Conservation (phyloP, 2,888 invertebrate genomes). For the Hydroisotoma schaefferi region DNA sequence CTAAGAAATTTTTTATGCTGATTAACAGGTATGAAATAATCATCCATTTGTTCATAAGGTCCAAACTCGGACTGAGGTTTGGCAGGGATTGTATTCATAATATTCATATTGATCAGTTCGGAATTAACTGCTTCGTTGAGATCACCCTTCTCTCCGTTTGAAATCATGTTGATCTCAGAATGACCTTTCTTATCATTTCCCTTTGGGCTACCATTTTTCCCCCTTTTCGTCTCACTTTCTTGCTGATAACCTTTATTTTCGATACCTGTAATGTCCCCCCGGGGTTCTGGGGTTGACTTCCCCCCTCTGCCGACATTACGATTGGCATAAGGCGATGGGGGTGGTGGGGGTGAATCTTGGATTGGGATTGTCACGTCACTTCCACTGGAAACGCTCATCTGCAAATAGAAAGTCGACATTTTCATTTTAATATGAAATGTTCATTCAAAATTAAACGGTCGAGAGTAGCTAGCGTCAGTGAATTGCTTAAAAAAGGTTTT, state of each 20-base stretch:
- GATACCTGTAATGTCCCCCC: slow-evolving; percentile 35
- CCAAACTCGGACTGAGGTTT: slow-evolving; percentile 58
- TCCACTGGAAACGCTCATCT: slow-evolving; percentile 46
- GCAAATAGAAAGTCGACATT: too few relatives aligned
- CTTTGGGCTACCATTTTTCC: slow-evolving; percentile 17
- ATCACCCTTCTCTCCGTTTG: slow-evolving; percentile 7
- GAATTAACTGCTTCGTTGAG: slow-evolving; percentile 69
- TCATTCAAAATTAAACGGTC: too few relatives aligned
- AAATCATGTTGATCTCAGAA: background rate
- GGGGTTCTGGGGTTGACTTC: slow-evolving; percentile 28
- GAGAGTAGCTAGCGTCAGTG: too few relatives aligned
- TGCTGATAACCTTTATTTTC: slow-evolving; percentile 41
- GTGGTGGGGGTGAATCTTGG: slow-evolving; percentile 46
- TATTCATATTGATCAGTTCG: slow-evolving; percentile 70
- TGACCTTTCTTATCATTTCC: slow-evolving; percentile 5
- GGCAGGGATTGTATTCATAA: slow-evolving; percentile 59
- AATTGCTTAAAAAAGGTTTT: too few relatives aligned
- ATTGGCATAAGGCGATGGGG: slow-evolving; percentile 40
- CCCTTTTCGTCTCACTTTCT: slow-evolving; percentile 14
- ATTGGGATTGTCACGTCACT: slow-evolving; percentile 48
- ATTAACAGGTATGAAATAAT: slow-evolving; percentile 80
- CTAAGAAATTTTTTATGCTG: slow-evolving; percentile 81
- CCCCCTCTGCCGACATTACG: too few relatives aligned
- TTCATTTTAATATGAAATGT: too few relatives aligned
- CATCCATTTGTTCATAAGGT: slow-evolving; percentile 66